A percentile compares a stretch with the other conserved stretches of the same genome.
Evolutionary conservation across 1,140 invertebrate genomes (phyloP).

Genomic region (Cyclina sinensis): DNA sequence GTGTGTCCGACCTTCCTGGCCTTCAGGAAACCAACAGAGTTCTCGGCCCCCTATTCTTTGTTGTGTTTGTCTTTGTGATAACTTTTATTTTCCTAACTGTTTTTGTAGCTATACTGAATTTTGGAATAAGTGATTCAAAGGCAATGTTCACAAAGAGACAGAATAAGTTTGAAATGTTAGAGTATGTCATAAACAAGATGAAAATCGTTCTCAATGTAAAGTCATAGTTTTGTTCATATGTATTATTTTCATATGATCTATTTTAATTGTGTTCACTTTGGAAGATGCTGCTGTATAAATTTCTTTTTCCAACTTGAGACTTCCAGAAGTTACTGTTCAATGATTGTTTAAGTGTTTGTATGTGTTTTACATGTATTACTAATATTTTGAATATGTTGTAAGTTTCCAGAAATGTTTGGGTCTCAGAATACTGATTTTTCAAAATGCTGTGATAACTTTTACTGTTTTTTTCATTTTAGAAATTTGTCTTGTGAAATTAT

Average conservation of each 20-base stretch:
- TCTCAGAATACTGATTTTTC: too few relatives aligned
- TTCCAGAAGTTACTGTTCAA: too few relatives aligned
- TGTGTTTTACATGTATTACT: too few relatives aligned
- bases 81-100: conserved; percentile 68
- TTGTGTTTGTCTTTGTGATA: conserved; percentile 69
- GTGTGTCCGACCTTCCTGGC: conserved; percentile 70
- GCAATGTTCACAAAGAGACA: conserved; percentile 27
- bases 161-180: conserved; percentile 67
- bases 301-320: too few relatives aligned
- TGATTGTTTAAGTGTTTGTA: too few relatives aligned
- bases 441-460: too few relatives aligned
- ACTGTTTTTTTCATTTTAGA: too few relatives aligned
- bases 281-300: too few relatives aligned
- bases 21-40: conserved; percentile 53
- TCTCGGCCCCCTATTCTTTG: conserved; percentile 73
- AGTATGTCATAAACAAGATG: conserved; percentile 63
- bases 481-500: too few relatives aligned
- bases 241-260: conserved; percentile 82
- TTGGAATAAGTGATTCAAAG: conserved; percentile 65
- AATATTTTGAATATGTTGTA: too few relatives aligned
- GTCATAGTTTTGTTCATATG: neutral
- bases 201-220: conserved; percentile 32
- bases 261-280: conserved; percentile 87
- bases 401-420: too few relatives aligned
- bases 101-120: conserved; percentile 72